These are phyloP conservation scores for Corvus cornix DNA, from an alignment of 2,113 vertebrate genomes.

Conservation along the genomic window DNA sequence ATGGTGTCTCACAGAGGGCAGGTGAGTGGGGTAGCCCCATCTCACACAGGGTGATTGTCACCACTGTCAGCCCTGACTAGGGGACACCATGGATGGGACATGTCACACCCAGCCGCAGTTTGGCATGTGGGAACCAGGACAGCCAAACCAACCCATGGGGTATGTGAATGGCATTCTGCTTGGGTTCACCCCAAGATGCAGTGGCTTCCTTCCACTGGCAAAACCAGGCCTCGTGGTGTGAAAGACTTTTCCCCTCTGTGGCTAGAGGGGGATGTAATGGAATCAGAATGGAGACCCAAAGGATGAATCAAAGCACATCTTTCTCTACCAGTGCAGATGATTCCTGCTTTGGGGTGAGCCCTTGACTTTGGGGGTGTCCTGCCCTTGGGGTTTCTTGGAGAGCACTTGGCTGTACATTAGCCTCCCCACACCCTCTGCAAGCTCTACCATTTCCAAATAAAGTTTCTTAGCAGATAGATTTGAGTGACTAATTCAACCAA, in stretches of 20 bases:
- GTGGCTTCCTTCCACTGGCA: background rate
- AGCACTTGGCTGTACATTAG: background rate
- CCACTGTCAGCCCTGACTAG: background rate
- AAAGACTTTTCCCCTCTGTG: background rate
- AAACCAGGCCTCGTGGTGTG: accelerated
- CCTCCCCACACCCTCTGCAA: background rate
- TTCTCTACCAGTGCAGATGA: accelerated
- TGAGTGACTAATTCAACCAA: background rate
- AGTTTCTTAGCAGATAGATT: background rate
- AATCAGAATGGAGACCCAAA: background rate
- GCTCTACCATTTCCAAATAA: constrained; percentile 60
- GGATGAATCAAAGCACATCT: background rate
- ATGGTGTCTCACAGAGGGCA: background rate
- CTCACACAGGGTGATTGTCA: background rate
- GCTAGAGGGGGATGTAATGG: background rate
- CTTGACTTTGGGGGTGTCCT: background rate
- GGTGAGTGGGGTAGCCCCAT: background rate
- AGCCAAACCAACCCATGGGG: background rate
- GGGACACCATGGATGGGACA: accelerated
- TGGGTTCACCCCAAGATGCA: background rate
- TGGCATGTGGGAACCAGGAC: accelerated
- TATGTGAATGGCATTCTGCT: accelerated
- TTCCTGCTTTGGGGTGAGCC: background rate
- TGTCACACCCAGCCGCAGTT: background rate
- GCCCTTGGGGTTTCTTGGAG: background rate